These are phyloP conservation scores for Chelonus insularis DNA, from an alignment of 1,140 invertebrate genomes.

Conservation along the genomic window DNA sequence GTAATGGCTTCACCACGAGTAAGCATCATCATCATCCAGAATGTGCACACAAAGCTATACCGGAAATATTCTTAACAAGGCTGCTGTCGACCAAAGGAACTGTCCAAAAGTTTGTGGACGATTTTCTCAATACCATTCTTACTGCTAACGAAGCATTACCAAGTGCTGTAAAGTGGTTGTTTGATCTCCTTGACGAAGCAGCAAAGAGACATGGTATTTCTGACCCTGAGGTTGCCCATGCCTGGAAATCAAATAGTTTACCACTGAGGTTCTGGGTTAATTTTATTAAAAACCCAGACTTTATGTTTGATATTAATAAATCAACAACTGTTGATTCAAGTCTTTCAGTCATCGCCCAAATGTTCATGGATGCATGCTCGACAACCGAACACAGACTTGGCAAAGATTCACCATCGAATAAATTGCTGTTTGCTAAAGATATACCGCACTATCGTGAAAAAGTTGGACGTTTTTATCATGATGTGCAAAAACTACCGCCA, in stretches of 20 bases:
- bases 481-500: slow-evolving; percentile 80
- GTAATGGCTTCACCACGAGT: slow-evolving; percentile 51
- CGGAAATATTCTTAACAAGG: slow-evolving; percentile 92
- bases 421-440: slow-evolving; percentile 92
- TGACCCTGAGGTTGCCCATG: slow-evolving; percentile 89
- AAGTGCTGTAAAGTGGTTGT: slow-evolving; percentile 92
- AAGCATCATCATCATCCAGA: slow-evolving; percentile 63
- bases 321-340: slow-evolving; percentile 89
- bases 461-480: slow-evolving; percentile 85
- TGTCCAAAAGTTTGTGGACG: slow-evolving; percentile 95
- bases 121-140: slow-evolving; percentile 88
- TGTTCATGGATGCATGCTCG: slow-evolving; percentile 94
- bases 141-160: slow-evolving; percentile 88
- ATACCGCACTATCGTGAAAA: slow-evolving; percentile 87
- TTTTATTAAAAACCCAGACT: slow-evolving; percentile 96
- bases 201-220: slow-evolving; percentile 81
- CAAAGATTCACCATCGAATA: slow-evolving; percentile 94
- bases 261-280: slow-evolving; percentile 96
- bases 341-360: slow-evolving; percentile 92
- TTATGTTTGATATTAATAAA: slow-evolving; percentile 95
- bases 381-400: slow-evolving; percentile 85
- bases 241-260: slow-evolving; percentile 96
- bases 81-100: slow-evolving; percentile 93
- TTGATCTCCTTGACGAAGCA: slow-evolving; percentile 91
- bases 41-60: slow-evolving; percentile 87